Percentiles rank a stretch among this genome's conserved stretches.
Evolutionary conservation across 2,888 invertebrate genomes (phyloP).

Genomic region (Leptura quadrifasciata): DNA sequence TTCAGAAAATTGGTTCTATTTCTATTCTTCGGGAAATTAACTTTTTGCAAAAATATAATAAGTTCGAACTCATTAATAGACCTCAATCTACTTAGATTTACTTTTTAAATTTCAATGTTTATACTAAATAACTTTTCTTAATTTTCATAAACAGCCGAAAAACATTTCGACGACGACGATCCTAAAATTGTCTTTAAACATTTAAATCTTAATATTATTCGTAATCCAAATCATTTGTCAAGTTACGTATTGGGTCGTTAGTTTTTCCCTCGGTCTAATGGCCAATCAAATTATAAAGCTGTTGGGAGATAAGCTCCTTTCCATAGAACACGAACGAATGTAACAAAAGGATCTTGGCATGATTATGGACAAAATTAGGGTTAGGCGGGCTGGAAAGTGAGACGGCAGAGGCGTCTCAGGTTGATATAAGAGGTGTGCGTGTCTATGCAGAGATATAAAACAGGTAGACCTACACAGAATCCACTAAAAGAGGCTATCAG

Average conservation of each 20-base stretch:
- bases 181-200: too few relatives aligned
- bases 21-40: too few relatives aligned
- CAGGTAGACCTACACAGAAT: constrained; percentile 69
- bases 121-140: too few relatives aligned
- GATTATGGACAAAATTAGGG: constrained; percentile 38
- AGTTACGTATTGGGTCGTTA: neutral
- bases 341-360: constrained; percentile 24
- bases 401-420: constrained; percentile 47
- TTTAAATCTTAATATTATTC: neutral
- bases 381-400: constrained; percentile 20
- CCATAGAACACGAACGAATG: constrained; percentile 50
- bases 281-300: constrained; percentile 54
- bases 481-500: constrained; percentile 69
- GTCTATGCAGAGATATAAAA: constrained; percentile 67
- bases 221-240: constrained; percentile 11
- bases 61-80: too few relatives aligned
- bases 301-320: constrained; percentile 53
- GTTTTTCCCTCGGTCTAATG: neutral
- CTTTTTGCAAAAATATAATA: too few relatives aligned
- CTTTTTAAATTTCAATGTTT: too few relatives aligned
- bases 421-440: constrained; percentile 67
- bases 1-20: too few relatives aligned
- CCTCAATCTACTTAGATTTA: too few relatives aligned
- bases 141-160: too few relatives aligned
- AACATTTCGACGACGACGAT: too few relatives aligned